A percentile compares a stretch with the other conserved stretches of the same genome.
These are phyloP conservation scores for Channa argus DNA, from an alignment of 2,113 vertebrate genomes.

Conservation along the genomic window DNA sequence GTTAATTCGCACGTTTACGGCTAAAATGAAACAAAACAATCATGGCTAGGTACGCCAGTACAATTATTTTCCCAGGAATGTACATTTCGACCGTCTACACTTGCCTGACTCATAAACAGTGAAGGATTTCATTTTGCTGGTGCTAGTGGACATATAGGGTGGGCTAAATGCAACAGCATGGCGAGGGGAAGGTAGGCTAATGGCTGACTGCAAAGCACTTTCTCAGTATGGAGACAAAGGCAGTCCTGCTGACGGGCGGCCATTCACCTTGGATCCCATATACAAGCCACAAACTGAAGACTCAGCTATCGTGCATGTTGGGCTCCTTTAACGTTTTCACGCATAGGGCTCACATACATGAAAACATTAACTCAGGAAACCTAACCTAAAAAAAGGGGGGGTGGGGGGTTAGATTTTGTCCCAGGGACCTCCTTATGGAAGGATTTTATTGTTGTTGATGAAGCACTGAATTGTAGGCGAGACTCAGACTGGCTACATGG, in stretches of 20 bases:
- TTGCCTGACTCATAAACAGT: background rate
- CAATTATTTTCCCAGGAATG: background rate
- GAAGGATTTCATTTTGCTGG: conserved; percentile 14
- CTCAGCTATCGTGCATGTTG: conserved; percentile 29
- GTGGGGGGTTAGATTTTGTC: conserved; percentile 19
- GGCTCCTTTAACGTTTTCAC: conserved; percentile 23
- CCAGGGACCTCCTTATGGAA: conserved; percentile 32
- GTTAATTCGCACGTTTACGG: background rate
- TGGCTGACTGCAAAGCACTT: conserved; percentile 82
- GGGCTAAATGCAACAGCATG: conserved; percentile 59
- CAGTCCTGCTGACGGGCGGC: conserved; percentile 74
- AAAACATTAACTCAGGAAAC: conserved; percentile 31
- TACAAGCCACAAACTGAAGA: conserved; percentile 26
- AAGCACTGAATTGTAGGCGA: conserved; percentile 45
- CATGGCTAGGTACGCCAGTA: background rate
- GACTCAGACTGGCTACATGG: conserved; percentile 53
- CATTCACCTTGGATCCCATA: conserved; percentile 75
- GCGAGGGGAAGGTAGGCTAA: conserved; percentile 71
- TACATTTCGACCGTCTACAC: conserved; percentile 12
- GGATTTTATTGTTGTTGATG: conserved; percentile 68
- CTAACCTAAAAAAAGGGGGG: background rate
- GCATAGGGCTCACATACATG: conserved; percentile 27
- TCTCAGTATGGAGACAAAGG: conserved; percentile 83
- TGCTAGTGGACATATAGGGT: conserved; percentile 24
- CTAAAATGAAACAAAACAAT: conserved; percentile 4